Base-by-base conservation (phyloP, 2,797 vertebrate genomes). In the Simalia tracyae region DNA sequence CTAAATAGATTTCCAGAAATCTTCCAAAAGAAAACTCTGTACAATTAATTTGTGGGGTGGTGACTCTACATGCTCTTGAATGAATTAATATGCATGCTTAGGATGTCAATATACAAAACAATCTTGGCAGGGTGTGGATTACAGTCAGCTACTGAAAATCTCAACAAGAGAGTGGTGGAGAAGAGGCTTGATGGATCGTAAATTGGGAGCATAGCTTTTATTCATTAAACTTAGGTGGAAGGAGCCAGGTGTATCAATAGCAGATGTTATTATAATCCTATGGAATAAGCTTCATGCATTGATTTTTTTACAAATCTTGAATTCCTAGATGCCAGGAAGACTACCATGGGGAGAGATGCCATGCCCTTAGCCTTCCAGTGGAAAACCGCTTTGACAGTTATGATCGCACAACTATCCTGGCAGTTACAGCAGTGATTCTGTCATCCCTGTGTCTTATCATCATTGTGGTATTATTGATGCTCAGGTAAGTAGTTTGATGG, bases 381-480 rank as follows among this genome's bases (percentile, higher is more conserved):
- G 97, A 97, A 57, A 98, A 97, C 92, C 98, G 92, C 0, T 96
- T 93, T 4, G 97, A 98, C 1, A 95, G 97, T 0, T 99, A 99
- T 93, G 98, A 98, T 97, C 98, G 98, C 91, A 99, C 99, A 86
- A 99, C 99, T 0, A 98, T 98, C 0, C 97, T 99, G 96, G 99
- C 99, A 0, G 98, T 99, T 0, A 98, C 99, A 31, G 99, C 99
- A 0, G 98, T 99, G 5, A 98, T 99, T 90, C 97, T 99, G 85
- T 99, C 99, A 0, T 99, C 98, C 0, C 96, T 99, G 81, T 99
- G 99, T 96, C 98, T 99, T 19, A 93, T 98, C 93, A 98, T 99
- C 97, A 99, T 99, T 0, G 98, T 98, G 91, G 98, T 98, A 86
- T 97, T 99, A 92, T 96, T 99, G 96, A 98, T 99, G 97, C 98